Evolutionary conservation across 1,140 invertebrate species (phyloP).

Genomic region (Gonatopus flavifemur): DNA sequence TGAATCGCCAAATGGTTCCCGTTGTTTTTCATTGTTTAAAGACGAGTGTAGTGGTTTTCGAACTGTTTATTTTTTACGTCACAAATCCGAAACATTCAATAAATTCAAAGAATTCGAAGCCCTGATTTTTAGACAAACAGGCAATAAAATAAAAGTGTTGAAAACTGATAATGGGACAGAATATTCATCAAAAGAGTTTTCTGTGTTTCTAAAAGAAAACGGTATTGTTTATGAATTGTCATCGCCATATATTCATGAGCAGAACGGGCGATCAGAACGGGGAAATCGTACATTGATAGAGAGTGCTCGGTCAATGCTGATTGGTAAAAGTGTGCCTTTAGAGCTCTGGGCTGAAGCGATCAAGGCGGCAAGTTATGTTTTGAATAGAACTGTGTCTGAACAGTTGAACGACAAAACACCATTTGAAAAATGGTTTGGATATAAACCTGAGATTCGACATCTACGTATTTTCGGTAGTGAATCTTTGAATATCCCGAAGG

Average conservation of each 20-base stretch:
- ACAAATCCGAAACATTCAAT: neutral
- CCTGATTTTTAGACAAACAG: neutral
- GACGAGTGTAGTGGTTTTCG: neutral
- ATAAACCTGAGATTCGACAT: neutral
- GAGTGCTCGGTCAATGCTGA: neutral
- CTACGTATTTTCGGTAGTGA: neutral
- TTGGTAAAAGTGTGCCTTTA: neutral
- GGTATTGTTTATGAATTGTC: neutral
- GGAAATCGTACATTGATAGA: neutral
- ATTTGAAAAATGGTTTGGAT: neutral
- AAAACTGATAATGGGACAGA: neutral
- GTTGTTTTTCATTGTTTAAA: slow-evolving; percentile 6
- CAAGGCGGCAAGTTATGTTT: neutral
- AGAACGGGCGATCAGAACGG: neutral
- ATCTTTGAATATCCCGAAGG: neutral
- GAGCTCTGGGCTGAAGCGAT: neutral
- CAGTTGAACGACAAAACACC: neutral
- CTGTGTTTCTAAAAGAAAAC: neutral
- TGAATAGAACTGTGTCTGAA: neutral
- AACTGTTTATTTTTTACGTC: neutral
- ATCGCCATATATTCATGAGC: neutral
- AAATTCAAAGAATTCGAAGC: neutral
- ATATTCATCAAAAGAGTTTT: too few species aligned
- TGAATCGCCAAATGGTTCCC: neutral
- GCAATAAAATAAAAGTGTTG: neutral